Conservation (phyloP, 92 coral and sea anemone genomes). For the Blastomussa wellsi region DNA sequence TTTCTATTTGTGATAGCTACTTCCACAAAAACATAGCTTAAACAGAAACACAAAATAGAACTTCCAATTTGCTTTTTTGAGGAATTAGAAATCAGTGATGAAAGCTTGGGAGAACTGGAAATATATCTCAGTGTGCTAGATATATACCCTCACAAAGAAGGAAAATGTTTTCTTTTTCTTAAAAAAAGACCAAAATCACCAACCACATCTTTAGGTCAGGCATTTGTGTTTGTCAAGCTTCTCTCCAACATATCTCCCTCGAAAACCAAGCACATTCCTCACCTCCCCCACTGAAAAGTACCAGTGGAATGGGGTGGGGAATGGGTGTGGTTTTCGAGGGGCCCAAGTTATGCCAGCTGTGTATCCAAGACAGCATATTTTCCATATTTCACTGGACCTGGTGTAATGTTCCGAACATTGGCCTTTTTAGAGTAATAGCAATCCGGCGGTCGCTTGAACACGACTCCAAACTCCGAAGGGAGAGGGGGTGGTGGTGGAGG, state of each 20-base stretch:
- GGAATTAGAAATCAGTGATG: neutral
- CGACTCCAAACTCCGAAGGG: conserved; percentile 35
- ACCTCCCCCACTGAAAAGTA: neutral
- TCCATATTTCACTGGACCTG: conserved; percentile 30
- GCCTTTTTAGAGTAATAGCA: conserved; percentile 33
- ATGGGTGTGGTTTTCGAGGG: conserved; percentile 48
- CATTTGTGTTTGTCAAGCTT: neutral
- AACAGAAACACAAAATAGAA: neutral
- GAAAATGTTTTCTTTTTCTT: neutral
- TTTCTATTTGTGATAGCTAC: neutral
- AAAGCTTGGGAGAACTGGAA: neutral
- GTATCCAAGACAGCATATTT: conserved; percentile 43
- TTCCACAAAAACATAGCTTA: neutral
- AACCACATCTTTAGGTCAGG: neutral
- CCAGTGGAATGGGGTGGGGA: conserved; percentile 40
- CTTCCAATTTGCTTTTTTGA: neutral
- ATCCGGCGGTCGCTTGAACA: conserved; percentile 47
- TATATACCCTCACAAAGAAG: neutral
- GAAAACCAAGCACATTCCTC: conserved; percentile 36
- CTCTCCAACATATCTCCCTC: conserved; percentile 19
- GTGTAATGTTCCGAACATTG: conserved; percentile 14
- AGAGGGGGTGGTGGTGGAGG: conserved; percentile 35
- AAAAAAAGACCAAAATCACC: neutral
- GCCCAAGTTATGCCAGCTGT: conserved; percentile 46
- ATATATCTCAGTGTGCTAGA: neutral